A percentile compares a stretch with the other conserved stretches of the same genome.
These are phyloP conservation scores for Tenualosa ilisha DNA, from an alignment of 2,797 vertebrate genomes.

Conservation along the genomic window DNA sequence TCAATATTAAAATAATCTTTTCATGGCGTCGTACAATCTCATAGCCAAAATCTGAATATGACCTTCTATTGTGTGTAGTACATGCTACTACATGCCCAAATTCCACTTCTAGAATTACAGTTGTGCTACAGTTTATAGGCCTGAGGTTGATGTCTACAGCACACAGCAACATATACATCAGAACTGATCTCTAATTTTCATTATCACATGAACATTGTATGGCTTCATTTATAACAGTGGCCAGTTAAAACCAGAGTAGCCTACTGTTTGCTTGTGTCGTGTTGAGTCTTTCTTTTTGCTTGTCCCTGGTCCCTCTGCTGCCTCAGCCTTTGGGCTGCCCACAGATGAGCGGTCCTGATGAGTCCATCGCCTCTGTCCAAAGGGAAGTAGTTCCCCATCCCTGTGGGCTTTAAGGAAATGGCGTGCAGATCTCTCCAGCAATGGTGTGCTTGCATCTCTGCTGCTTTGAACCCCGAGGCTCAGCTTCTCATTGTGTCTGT, in stretches of 20 bases:
- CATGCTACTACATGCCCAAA: background rate
- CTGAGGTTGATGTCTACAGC: no score
- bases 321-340: conserved; percentile 89
- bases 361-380: conserved; percentile 27
- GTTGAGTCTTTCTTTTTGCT: conserved; percentile 82
- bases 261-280: conserved; percentile 94
- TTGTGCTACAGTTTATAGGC: background rate
- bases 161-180: background rate
- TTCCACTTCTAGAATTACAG: background rate
- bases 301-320: conserved; percentile 93
- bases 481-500: background rate
- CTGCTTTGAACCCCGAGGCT: background rate
- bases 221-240: background rate
- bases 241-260: conserved; percentile 22
- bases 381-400: background rate
- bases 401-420: conserved; percentile 5
- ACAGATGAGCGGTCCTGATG: conserved; percentile 92
- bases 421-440: background rate
- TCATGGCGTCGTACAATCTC: no score
- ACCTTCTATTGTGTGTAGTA: no score
- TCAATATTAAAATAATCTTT: no score
- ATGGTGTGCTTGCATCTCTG: background rate
- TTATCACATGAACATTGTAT: no score
- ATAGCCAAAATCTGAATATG: background rate
- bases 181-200: background rate